A percentile compares a stretch with the other conserved stretches of the same genome.
Evolutionary conservation across 2,113 vertebrate genomes (phyloP).

Genomic region (Centrocercus urophasianus): DNA sequence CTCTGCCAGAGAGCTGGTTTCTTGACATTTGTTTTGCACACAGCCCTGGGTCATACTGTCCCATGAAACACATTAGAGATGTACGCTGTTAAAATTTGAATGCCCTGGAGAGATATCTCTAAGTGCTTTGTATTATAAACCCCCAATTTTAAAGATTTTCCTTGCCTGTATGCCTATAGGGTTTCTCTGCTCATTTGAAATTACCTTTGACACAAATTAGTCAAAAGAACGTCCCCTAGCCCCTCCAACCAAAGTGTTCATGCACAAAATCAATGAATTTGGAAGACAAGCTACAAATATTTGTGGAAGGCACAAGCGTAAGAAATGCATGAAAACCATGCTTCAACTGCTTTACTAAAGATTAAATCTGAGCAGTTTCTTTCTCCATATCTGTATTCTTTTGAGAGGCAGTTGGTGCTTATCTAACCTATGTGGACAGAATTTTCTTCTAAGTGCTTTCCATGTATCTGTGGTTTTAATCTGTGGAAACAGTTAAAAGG

Average conservation of each 20-base stretch:
- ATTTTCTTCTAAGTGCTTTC: not conserved
- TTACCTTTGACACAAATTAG: not conserved
- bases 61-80: not conserved
- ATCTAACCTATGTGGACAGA: not conserved
- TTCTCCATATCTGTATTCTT: not conserved
- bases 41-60: not conserved
- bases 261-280: not conserved
- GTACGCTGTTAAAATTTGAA: not conserved
- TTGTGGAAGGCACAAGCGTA: not conserved
- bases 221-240: not conserved
- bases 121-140: not conserved
- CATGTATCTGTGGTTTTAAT: not conserved
- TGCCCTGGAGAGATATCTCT: not conserved
- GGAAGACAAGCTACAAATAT: not conserved
- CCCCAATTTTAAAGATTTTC: not conserved
- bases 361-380: not conserved
- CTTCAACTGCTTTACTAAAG: not conserved
- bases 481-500: not conserved
- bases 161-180: not conserved
- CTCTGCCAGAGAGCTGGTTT: fast-evolving
- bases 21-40: not conserved
- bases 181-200: not conserved
- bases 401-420: not conserved
- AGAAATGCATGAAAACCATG: not conserved
- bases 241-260: not conserved